Base-by-base conservation (phyloP, 2,888 invertebrate species). In the Sympetrum striolatum region DNA sequence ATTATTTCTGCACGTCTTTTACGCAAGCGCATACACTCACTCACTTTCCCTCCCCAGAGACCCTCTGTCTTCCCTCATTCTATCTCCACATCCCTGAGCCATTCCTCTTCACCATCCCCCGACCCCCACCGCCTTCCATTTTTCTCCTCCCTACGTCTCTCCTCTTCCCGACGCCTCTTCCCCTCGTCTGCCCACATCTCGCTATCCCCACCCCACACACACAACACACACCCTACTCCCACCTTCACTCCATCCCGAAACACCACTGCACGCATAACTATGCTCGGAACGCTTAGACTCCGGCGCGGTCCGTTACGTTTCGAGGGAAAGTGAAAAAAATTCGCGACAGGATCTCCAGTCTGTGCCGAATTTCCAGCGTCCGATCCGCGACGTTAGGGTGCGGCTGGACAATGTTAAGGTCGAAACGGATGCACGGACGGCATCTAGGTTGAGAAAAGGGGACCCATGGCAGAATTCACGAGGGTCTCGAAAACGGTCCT, bases 1-100 rank as follows among this genome's bases (percentile, higher is more conserved):
- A 86, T 86, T 86, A 86, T 86, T 86, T 86, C 86, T 86, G 86
- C 86, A 64, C 58, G 86, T 86, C 86, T 86, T 86, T 60, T 60
- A 60, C 86, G 39, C 60, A 86, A 64, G 86, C 82, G 82, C 53
- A 58, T 58, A 35, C 58, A 81, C 81, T 53, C 53, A 18, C 53
- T 53, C 53, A 73, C 73, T 73, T 73, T 73, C 73, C 73, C 73
- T 73, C 73, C 73, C 39, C 81, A 44, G n/a, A 44, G 48, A 44
- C 81, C 44, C 81, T 81, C 81, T 25, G 73, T 81, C 81, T 81
- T 81, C 81, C 44, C 81, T 81, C 73, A 31, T 80, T 80, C 81
- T 81, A 39, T 48, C 81, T 48, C 48, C 22, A 48, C 48, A 48
- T 44, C 81, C 81, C 81, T n/a, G 73, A 73, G 73, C 73, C 73